Evolutionary conservation across 1,140 invertebrate species (phyloP).

Genomic region (Eumeta japonica): DNA sequence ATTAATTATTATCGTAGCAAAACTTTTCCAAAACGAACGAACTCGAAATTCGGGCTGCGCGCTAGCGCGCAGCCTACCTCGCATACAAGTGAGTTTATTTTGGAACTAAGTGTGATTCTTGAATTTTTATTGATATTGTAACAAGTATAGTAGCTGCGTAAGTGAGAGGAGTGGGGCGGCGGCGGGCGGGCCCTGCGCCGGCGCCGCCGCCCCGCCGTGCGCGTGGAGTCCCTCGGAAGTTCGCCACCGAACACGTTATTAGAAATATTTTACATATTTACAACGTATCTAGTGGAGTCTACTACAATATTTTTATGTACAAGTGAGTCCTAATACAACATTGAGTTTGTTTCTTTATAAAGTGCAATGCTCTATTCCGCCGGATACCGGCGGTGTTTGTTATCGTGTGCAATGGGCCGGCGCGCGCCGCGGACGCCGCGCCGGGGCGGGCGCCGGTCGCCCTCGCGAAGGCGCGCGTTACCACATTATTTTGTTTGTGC

Average conservation of each 20-base stretch:
- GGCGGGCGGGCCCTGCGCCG: conserved; percentile 16
- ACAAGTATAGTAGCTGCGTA: conserved; percentile 55
- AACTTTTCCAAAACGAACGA: conserved; percentile 68
- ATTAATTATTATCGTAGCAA: conserved; percentile 57
- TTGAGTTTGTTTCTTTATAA: conserved; percentile 53
- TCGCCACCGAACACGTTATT: conserved; percentile 54
- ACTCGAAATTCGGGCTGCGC: conserved; percentile 67
- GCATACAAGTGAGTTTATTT: conserved; percentile 70
- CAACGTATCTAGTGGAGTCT: conserved; percentile 56
- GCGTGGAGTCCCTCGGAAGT: conserved; percentile 54
- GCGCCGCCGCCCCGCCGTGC: conserved; percentile 36
- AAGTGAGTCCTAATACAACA: conserved; percentile 55
- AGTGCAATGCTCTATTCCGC: conserved; percentile 55
- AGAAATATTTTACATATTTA: conserved; percentile 56
- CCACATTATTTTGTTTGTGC: conserved; percentile 48
- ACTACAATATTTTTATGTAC: conserved; percentile 54
- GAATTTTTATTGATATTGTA: conserved; percentile 59
- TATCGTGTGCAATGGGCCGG: conserved; percentile 43
- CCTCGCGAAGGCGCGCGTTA: conserved; percentile 49
- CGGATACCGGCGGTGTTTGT: conserved; percentile 52
- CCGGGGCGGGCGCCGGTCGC: conserved; percentile 22
- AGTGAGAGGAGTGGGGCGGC: conserved; percentile 42
- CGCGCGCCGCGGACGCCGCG: conserved; percentile 30
- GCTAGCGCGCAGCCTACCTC: conserved; percentile 65
- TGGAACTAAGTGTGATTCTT: conserved; percentile 71